Base-by-base conservation (phyloP, 1,140 invertebrate species). In the Drosophila pectinifera region DNA sequence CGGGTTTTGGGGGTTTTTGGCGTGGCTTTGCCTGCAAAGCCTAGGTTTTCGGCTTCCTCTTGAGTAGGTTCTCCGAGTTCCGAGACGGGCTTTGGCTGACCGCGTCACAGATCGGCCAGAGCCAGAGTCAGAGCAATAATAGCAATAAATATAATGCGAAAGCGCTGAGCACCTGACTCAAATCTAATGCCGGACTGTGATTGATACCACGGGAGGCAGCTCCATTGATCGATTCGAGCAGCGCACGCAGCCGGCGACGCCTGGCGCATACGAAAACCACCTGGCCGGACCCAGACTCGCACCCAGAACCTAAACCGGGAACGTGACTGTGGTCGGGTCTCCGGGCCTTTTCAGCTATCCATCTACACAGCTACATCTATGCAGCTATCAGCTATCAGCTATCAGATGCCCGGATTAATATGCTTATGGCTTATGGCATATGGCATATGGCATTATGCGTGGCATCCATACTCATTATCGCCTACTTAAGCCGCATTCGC, bases 391-490 rank as follows among this genome's bases (percentile, higher is more conserved):
- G n/a, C n/a, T n/a, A n/a, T n/a, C n/a, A 59, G 26, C 53, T 58
- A 59, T 20, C 53, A 57, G 59, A 63, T 59, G 54, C 58, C 57
- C 65, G 31, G 57, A 43, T 76, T 39, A 67, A 59, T 76, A 76
- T 58, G 61, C 58, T 61, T 67, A 78, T 65, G 38, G 53, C 54
- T 51, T 31, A 31, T 31, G 28, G 49, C 59, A 88, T 88, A 78
- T 65, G 38, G 53, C 54, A 51, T 31, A 31, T 31, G 28, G 49
- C 59, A 88, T 88, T 79, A 88, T 86, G 82, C 79, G 75, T 79
- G 83, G 70, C 84, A 86, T 79, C 75, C 63, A 88, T 88, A 86
- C 78, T 88, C 83, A 86, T 79, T 88, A 63, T 51, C 26, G 45
- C 20, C 26, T 48, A 64, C 75, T 58, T 62, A 42, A 42, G 43